Base-by-base conservation (phyloP, 2,113 vertebrate species). In the Ochotona princeps region DNA sequence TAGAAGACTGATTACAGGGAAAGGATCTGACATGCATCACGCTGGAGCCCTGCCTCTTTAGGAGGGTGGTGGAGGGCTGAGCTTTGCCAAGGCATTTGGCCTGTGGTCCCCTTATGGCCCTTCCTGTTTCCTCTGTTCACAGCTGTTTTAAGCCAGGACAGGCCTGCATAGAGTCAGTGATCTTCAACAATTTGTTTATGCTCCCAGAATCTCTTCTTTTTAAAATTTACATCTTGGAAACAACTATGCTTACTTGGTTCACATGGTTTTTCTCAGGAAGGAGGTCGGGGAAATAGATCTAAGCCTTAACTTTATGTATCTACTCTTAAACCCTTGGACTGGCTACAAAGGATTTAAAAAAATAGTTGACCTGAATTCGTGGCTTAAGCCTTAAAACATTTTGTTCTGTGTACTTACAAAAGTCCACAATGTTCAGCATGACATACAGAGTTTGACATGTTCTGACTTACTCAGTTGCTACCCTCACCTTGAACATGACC, bases 1-100 rank as follows among this genome's bases (percentile, higher is more conserved):
- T n/a, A 38, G 78, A 76, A 96, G 87, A 91, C 85, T 74, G 87
- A 94, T 87, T 38, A 54, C 38, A 83, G 75, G 79, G 65, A 73
- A 21, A 72, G 44, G 7, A 61, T 81, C 69, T 69, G n/a, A 79
- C 15, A 44, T 67, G 20, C 4, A 38, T 69, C 30, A 66, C 30
- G 15, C 38, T 57, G 2, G 5, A 35, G 80, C 54, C 17, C 47
- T 76, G 23, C 67, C 38, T 66, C 38, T 47, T 32, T 1, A 61
- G 15, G 35, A 70, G 4, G 25, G 30, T n/a, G 63, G 35, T 35
- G 28, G 38, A 25, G 57, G 69, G 80, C 10, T 35, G 49, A 76
- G 8, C 72, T 63, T 13, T 7, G 2, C n/a, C 38, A 61, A 44
- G 49, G 66, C 20, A 0, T 65, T 47, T 25, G 32, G 14, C 10